Percentiles rank a stretch among this genome's conserved stretches.
phyloP scores from a whole-genome alignment of 2,888 invertebrate genomes.

The Caenorhabditis sulstoni region DNA sequence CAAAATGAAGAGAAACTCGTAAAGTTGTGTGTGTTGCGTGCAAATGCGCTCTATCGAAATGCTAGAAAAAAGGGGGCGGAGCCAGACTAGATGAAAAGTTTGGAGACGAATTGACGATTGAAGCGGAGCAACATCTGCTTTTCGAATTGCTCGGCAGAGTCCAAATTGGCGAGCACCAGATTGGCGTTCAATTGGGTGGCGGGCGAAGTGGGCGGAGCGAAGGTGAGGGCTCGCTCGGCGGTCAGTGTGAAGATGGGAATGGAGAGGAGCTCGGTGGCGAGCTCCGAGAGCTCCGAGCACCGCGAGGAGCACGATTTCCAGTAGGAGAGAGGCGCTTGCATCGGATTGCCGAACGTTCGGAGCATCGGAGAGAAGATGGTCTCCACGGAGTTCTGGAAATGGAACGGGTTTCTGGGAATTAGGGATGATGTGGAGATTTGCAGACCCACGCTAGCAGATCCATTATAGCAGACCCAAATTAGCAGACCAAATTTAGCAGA shows the following conservation, averaged over 20 bases:
- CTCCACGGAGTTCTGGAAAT: slow-evolving; percentile 60
- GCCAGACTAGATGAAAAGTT: not conserved
- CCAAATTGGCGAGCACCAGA: slow-evolving; percentile 48
- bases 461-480: no score
- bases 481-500: no score
- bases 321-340: slow-evolving; percentile 65
- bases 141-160: slow-evolving; percentile 60
- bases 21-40: not conserved
- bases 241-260: slow-evolving; percentile 72
- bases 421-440: no score
- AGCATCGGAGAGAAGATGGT: slow-evolving; percentile 58
- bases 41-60: not conserved
- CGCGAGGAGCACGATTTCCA: slow-evolving; percentile 59
- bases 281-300: slow-evolving; percentile 65
- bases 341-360: slow-evolving; percentile 62
- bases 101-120: slow-evolving; percentile 56
- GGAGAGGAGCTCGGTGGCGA: slow-evolving; percentile 72
- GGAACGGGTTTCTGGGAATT: no score
- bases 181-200: slow-evolving; percentile 44
- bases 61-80: not conserved
- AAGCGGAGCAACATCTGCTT: slow-evolving; percentile 62
- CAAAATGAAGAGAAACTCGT: slow-evolving; percentile 19
- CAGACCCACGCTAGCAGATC: no score
- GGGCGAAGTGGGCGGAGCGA: slow-evolving; percentile 23
- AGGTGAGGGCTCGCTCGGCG: slow-evolving; percentile 60